These are phyloP conservation scores for Megaceryle maxima DNA, from an alignment of 2,113 vertebrate genomes.

Conservation along the genomic window DNA sequence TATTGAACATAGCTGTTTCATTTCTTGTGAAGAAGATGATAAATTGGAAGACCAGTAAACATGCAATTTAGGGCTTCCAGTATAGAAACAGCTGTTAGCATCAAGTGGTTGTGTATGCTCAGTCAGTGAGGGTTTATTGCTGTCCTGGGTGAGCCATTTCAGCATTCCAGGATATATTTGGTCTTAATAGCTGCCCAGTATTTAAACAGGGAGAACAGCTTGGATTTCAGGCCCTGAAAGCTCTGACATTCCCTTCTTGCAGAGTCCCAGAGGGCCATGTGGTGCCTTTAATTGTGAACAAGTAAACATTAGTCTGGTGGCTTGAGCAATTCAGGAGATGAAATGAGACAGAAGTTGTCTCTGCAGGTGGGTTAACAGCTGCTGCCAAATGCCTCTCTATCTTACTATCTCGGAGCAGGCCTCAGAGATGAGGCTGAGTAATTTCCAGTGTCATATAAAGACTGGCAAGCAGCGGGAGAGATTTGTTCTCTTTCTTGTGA, in stretches of 20 bases:
- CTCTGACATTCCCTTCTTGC: constrained; percentile 42
- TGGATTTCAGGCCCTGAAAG: constrained; percentile 34
- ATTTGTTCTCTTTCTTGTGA: constrained; percentile 24
- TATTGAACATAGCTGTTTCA: neutral
- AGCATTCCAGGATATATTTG: neutral
- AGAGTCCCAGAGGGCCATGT: constrained; percentile 22
- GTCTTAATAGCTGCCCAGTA: neutral
- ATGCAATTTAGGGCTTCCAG: neutral
- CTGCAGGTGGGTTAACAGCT: constrained; percentile 76
- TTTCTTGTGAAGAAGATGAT: neutral
- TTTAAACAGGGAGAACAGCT: constrained; percentile 42
- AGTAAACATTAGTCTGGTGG: constrained; percentile 71
- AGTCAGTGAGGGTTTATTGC: neutral
- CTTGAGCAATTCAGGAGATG: constrained; percentile 71
- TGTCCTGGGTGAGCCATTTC: constrained; percentile 5
- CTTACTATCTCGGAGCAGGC: constrained; percentile 25
- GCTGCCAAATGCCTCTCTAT: constrained; percentile 66
- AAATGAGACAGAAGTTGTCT: constrained; percentile 76
- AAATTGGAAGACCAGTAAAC: constrained; percentile 1
- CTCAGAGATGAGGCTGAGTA: constrained; percentile 29
- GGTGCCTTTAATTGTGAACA: constrained; percentile 72
- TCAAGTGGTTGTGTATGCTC: neutral
- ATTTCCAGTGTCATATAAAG: constrained; percentile 49
- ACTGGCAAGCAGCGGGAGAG: constrained; percentile 34
- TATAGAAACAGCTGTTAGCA: constrained; percentile 32